phyloP scores from a whole-genome alignment of 2,113 vertebrate genomes.

The Haliaeetus leucogaster region DNA sequence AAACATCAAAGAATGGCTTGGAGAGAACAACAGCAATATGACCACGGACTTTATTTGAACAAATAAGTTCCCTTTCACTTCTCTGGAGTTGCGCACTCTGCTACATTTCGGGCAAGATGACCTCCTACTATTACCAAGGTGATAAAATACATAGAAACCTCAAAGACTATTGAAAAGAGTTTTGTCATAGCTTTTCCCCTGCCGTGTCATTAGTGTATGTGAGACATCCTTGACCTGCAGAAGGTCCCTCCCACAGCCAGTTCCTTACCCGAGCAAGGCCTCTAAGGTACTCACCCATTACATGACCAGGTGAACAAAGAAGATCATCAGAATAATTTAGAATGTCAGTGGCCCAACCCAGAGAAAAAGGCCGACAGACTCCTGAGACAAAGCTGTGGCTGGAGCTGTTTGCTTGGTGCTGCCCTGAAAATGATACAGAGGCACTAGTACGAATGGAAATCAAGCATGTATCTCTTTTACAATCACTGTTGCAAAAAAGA shows the following conservation, averaged over 20 bases:
- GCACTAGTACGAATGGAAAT: background rate
- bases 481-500: background rate
- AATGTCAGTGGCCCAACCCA: background rate
- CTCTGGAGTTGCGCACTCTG: rapidly evolving
- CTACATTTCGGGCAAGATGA: background rate
- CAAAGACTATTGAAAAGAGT: background rate
- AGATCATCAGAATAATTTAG: background rate
- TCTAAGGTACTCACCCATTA: background rate
- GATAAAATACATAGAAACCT: background rate
- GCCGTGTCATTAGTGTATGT: background rate
- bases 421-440: background rate
- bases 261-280: background rate
- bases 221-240: background rate
- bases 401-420: background rate
- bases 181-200: background rate
- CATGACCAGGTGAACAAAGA: background rate
- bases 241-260: background rate
- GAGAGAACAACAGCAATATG: background rate
- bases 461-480: background rate
- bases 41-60: background rate
- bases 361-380: background rate
- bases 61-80: background rate
- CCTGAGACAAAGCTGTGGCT: background rate
- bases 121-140: background rate
- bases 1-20: background rate